These are phyloP conservation scores for Hydroisotoma schaefferi DNA, from an alignment of 2,888 invertebrate genomes.

Conservation along the genomic window DNA sequence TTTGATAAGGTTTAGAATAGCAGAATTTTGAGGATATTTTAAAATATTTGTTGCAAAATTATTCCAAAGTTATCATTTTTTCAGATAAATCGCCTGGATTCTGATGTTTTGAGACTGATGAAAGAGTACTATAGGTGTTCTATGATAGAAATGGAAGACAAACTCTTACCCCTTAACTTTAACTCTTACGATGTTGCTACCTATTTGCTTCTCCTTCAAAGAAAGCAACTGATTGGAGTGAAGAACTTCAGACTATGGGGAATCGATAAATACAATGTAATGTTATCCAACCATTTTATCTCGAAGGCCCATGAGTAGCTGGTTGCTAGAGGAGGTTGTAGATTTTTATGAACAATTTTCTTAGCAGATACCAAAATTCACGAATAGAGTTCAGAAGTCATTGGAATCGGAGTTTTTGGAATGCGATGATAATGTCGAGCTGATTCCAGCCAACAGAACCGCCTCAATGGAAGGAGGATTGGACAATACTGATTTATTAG, in stretches of 20 bases:
- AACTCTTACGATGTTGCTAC: conserved; percentile 68
- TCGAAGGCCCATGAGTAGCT: no score
- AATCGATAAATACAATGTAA: conserved; percentile 33
- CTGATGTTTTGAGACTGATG: conserved; percentile 52
- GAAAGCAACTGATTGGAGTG: conserved; percentile 56
- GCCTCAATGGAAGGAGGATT: conserved; percentile 54
- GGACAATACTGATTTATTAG: conserved; percentile 51
- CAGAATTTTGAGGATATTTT: not conserved
- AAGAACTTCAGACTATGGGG: conserved; percentile 55
- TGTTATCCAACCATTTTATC: no score
- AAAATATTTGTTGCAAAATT: not conserved
- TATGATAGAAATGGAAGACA: conserved; percentile 55
- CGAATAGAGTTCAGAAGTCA: conserved; percentile 41
- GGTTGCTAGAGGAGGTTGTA: not conserved
- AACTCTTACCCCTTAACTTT: conserved; percentile 60
- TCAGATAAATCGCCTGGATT: conserved; percentile 48
- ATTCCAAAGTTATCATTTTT: not conserved
- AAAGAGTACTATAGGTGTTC: conserved; percentile 51
- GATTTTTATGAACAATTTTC: not conserved
- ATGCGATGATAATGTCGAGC: conserved; percentile 34
- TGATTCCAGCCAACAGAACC: conserved; percentile 42
- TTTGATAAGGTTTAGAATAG: not conserved
- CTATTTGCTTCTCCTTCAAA: conserved; percentile 64
- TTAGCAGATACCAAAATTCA: conserved; percentile 17
- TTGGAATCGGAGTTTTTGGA: conserved; percentile 44